A percentile compares a stretch with the other conserved stretches of the same genome.
Evolutionary conservation across 2,113 vertebrate species (phyloP).

Genomic region (Dolichotis patagonum): DNA sequence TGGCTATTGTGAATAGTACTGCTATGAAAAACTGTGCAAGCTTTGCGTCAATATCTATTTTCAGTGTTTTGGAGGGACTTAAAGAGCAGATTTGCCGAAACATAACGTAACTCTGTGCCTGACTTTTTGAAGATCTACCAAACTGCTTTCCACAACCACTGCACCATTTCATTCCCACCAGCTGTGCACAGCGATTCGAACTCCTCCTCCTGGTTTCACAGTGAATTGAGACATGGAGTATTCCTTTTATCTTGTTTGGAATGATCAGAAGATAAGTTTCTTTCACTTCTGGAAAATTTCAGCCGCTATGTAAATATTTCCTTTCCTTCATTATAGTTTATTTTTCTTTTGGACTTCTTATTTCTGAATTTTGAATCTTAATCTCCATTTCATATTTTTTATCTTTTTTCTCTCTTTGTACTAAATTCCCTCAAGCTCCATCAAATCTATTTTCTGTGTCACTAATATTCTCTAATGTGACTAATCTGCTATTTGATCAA

Average conservation of each 20-base stretch:
- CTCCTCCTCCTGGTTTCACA: background rate
- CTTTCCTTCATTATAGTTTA: background rate
- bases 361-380: background rate
- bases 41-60: background rate
- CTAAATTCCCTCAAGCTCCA: background rate
- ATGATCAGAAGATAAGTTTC: background rate
- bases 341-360: background rate
- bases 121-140: background rate
- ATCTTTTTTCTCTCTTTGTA: background rate
- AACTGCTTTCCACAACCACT: background rate
- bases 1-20: background rate
- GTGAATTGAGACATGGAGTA: background rate
- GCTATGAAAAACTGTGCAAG: background rate
- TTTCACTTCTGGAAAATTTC: background rate
- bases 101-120: background rate
- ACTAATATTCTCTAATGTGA: slow-evolving; percentile 8
- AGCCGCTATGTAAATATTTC: background rate
- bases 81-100: background rate
- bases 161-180: background rate
- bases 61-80: background rate
- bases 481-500: background rate
- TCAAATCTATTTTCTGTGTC: background rate
- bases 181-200: background rate
- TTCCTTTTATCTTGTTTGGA: background rate
- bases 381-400: slow-evolving; percentile 22